Base-by-base conservation (phyloP, 2,888 invertebrate species). In the Vanessa cardui region DNA sequence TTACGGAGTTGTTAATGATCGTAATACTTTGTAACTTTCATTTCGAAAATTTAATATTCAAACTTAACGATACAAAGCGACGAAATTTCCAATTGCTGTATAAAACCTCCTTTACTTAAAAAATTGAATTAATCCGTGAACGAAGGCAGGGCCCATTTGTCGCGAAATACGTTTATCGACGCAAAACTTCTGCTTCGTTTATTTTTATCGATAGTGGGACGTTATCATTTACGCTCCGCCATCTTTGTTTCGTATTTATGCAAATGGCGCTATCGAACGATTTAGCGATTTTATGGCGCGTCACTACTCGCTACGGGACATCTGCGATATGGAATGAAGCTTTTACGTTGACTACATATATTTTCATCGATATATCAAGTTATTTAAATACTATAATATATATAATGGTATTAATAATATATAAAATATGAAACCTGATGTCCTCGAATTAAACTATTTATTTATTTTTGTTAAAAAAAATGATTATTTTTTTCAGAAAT, bases 201-300 rank as follows among this genome's bases (percentile, higher is more conserved):
- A 63, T 72, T 73, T 74, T 76, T 74, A 72, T 73, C 64, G 70
- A 71, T 70, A 72, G 74, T 75, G 65, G 62, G 39, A 62, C 60
- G 66, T 70, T 70, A 65, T 74, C 72, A 71, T 71, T 70, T 72
- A 68, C 68, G 64, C 59, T 47, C 64, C 66, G 71, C 73, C 73
- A 72, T 72, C 68, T 72, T 64, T 69, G 71, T 73, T 70, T 70
- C 68, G 64, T 72, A 66, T 73, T 71, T 73, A 75, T 73, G 75
- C 72, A 74, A 74, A 75, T 73, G 72, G 70, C 64, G 61, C 65
- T 59, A 62, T 63, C 72, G 59, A 71, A 64, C 76, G 73, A 76
- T 74, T 73, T 75, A 73, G 66, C 65, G 66, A 71, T 62, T 76
- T 76, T 77, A 76, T 76, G 72, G 69, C 39, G 73, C 72, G 73